Base-by-base conservation (phyloP, 1,140 invertebrate species). In the Helicoverpa armigera region DNA sequence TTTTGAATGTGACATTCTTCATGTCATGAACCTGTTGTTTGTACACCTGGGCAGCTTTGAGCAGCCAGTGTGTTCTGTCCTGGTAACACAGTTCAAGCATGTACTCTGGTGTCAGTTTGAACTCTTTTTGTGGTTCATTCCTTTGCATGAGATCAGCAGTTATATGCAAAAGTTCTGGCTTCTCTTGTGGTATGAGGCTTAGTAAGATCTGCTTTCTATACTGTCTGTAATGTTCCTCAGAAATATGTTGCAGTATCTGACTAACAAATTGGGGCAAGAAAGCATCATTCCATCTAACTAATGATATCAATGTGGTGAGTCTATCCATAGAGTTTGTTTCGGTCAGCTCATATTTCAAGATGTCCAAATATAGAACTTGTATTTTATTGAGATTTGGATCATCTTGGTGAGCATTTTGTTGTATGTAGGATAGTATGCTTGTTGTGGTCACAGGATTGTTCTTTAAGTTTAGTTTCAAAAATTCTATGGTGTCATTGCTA, bases 71-170 rank as follows among this genome's bases (percentile, higher is more conserved):
- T 72, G 88, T 93, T 75, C 94, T 94, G 16, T 93, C 92, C 77
- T 92, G 89, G 79, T 95, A 95, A 54, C 92, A 94, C 10, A 95
- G 80, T 82, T 95, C 93, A 16, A 95, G 87, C 94, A 95, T 95
- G 80, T 95, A 93, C 82, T 95, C 93, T 65, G 94, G 91, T 11
- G 92, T 94, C 13, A 94, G 75, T 82, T 93, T 94, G 69, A 93
- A 95, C 75, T 90, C 87, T 74, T 90, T 93, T 60, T 92, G 89
- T 35, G 89, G 87, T 53, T 93, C 93, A 89, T 91, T 90, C 80
- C 81, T 91, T 70, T 93, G 89, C 75, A 95, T 89, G 5, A 89
- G 82, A 43, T 94, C 91, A 65, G 91, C 90, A 9, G 86, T 79
- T 29, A 83, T 75, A 63, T 86, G 87, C 53, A 94, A 74, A 3